Percentiles rank a stretch among this genome's conserved stretches.
These are phyloP conservation scores for Macaca fascicularis DNA, from an alignment of 2,113 vertebrate genomes.

Conservation along the genomic window DNA sequence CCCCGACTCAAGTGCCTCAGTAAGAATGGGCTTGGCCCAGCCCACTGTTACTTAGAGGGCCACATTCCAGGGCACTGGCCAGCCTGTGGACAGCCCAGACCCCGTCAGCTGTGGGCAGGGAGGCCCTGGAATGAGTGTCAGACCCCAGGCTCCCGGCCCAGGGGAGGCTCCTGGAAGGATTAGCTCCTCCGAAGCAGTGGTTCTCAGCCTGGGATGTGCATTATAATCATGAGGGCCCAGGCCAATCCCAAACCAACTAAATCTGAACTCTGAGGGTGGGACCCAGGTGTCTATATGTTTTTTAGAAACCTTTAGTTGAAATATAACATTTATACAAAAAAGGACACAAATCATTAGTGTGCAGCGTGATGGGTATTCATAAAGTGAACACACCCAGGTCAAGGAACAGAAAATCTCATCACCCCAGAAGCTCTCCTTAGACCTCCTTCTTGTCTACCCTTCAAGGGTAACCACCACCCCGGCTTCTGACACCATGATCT, in stretches of 20 bases:
- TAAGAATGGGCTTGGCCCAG: not conserved
- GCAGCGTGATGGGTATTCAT: not conserved
- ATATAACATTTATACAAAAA: not conserved
- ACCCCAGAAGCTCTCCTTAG: not conserved
- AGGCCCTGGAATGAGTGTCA: not conserved
- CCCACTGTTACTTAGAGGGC: not conserved
- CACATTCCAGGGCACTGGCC: not conserved
- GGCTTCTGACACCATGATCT: not conserved
- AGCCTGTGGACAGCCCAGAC: not conserved
- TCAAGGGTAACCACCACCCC: not conserved
- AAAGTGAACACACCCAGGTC: not conserved
- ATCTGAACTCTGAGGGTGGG: not conserved
- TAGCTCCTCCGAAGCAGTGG: not conserved
- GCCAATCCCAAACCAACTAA: not conserved
- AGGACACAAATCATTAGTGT: not conserved
- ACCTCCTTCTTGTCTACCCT: not conserved
- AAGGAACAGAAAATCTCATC: not conserved
- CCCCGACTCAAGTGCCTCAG: not conserved
- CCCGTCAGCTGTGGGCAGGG: not conserved
- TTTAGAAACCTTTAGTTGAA: not conserved
- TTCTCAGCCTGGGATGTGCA: not conserved
- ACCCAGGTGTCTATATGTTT: not conserved
- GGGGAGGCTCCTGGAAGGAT: not conserved
- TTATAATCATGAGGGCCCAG: not conserved
- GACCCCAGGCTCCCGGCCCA: not conserved